Evolutionary conservation across 2,113 vertebrate species (phyloP).

Genomic region (Hemiscyllium ocellatum): DNA sequence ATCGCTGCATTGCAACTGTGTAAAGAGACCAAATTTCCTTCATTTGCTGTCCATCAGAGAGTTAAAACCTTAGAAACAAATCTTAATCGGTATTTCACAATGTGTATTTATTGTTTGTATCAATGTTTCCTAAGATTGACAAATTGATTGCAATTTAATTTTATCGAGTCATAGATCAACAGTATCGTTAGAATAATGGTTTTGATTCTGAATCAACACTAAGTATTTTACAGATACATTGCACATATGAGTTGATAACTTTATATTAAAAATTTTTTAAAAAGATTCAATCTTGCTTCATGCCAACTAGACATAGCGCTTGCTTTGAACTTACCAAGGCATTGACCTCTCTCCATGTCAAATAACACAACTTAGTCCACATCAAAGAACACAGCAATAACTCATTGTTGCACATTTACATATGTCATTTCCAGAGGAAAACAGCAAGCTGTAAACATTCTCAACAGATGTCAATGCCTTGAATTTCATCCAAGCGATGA

Average conservation of each 20-base stretch:
- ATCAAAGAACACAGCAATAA: neutral
- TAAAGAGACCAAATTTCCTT: neutral
- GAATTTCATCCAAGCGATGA: neutral
- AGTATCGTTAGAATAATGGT: neutral
- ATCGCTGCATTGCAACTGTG: neutral
- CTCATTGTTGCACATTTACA: neutral
- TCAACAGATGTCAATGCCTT: neutral
- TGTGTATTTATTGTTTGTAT: neutral
- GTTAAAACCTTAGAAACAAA: neutral
- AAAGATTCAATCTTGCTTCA: neutral
- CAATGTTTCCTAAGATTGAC: neutral
- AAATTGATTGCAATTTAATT: neutral
- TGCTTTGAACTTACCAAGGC: neutral
- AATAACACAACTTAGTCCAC: neutral
- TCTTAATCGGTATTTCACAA: neutral
- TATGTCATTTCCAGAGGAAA: conserved; percentile 18
- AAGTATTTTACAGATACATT: neutral
- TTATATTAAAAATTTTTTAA: neutral
- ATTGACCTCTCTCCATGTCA: neutral
- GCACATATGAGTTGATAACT: neutral
- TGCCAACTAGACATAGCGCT: neutral
- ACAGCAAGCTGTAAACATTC: neutral
- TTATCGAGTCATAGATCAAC: neutral
- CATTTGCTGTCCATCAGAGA: neutral
- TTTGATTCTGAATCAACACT: neutral